These are phyloP conservation scores for Varroa destructor DNA, from an alignment of 1,140 invertebrate genomes.

Conservation along the genomic window DNA sequence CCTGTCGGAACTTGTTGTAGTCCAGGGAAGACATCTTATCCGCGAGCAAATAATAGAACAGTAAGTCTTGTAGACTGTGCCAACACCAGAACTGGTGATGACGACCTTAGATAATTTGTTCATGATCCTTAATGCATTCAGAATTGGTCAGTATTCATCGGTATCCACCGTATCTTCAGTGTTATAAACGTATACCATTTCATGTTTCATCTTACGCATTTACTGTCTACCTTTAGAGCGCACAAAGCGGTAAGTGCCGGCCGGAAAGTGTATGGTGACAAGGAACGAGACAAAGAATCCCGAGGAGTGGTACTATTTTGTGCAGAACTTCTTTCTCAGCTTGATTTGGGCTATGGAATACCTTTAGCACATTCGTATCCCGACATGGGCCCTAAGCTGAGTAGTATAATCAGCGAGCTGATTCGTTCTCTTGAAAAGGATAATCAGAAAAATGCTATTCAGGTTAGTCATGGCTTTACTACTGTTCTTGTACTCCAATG, in stretches of 20 bases:
- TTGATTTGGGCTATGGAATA: constrained; percentile 2
- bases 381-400: neutral
- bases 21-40: neutral
- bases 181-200: neutral
- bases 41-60: constrained; percentile 10
- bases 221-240: neutral
- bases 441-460: constrained; percentile 18
- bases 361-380: neutral
- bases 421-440: constrained; percentile 3
- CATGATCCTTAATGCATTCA: neutral
- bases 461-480: neutral
- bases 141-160: neutral
- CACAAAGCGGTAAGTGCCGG: too few relatives aligned
- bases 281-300: constrained; percentile 11
- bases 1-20: neutral
- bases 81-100: too few relatives aligned
- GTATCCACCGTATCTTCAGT: neutral
- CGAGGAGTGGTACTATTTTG: constrained; percentile 10
- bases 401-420: constrained; percentile 9
- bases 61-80: neutral
- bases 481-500: too few relatives aligned
- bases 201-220: neutral
- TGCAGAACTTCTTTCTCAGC: constrained; percentile 12
- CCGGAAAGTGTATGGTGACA: constrained; percentile 3
- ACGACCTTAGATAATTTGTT: neutral